Base-by-base conservation (phyloP, 2,797 vertebrate species). In the Graptemys geographica region DNA sequence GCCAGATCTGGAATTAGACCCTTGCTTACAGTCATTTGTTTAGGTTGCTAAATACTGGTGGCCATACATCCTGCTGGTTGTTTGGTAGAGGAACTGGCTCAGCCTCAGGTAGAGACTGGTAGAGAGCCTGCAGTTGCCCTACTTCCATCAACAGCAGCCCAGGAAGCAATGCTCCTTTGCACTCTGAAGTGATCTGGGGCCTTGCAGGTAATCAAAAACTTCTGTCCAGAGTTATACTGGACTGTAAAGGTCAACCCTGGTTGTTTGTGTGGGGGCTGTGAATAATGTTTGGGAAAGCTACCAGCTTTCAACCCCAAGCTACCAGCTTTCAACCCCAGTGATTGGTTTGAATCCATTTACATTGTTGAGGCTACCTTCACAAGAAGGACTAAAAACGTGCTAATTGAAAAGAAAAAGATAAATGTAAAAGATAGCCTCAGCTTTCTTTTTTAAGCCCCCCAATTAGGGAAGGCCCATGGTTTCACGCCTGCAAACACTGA, bases 1-100 rank as follows among this genome's bases (percentile, higher is more conserved):
- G 28, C 25, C 51, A 86, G 57, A 80, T 49, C 79, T 89, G 55
- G 53, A 44, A 87, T 90, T 69, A 86, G 85, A 80, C 90, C 92
- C 79, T 33, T 49, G 1, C 13, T 94, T 57, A 87, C 41, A 83
- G 9, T 2, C 23, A 88, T 52, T 56, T 88, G 80, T 59, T 90
- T 87, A 79, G 91, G 92, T 90, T 81, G 41, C 59, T 1, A 92
- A 0, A 57, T 83, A 81, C 10, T 93, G 83, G 37, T 87, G 12
- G 6, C 72, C 41, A 44, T 37, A 74, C 11, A 74, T 74, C 69
- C 41, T 25, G 37, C 37, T 41, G 23, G 11, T 44, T 25, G 69
- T 41, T 90, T 56, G 88, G 56, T 49, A 88, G 21, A 65, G 59
- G 62, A 93, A 91, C 91, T 27, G 4, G 33, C 37, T 92, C 11